These are phyloP conservation scores for Oryzias curvinotus DNA, from an alignment of 2,113 vertebrate genomes.

Conservation along the genomic window DNA sequence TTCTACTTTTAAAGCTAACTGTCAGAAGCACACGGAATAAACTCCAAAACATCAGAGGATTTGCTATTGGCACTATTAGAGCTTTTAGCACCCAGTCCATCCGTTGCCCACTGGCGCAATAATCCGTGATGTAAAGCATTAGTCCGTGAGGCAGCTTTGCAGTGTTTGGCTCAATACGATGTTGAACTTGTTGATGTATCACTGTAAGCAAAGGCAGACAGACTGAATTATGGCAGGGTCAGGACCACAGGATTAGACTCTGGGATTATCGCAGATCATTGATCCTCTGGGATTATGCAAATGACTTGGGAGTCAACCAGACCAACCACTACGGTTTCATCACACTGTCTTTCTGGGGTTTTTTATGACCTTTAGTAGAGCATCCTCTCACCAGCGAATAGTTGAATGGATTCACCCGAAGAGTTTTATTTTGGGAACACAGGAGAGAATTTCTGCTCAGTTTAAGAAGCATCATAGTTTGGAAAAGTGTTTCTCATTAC, in stretches of 20 bases:
- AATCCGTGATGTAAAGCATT: conserved; percentile 55
- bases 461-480: not conserved
- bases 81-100: conserved; percentile 59
- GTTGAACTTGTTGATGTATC: conserved; percentile 9
- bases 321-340: conserved; percentile 8
- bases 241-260: conserved; percentile 53
- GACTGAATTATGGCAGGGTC: conserved; percentile 65
- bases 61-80: conserved; percentile 48
- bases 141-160: conserved; percentile 22
- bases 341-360: conserved; percentile 22
- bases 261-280: conserved; percentile 69
- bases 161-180: conserved; percentile 28
- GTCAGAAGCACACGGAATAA: conserved; percentile 34
- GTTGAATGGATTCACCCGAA: conserved; percentile 15
- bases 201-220: conserved; percentile 50
- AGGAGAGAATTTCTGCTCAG: conserved; percentile 7
- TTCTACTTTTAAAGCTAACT: conserved; percentile 22
- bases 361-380: conserved; percentile 1
- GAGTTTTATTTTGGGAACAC: conserved; percentile 28
- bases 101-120: conserved; percentile 47
- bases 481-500: too few relatives aligned
- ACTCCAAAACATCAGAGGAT: conserved; percentile 35
- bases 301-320: conserved; percentile 5
- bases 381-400: not conserved
- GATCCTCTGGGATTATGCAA: conserved; percentile 40